Evolutionary conservation across 2,113 vertebrate species (phyloP).

Genomic region (Hemiscyllium ocellatum): DNA sequence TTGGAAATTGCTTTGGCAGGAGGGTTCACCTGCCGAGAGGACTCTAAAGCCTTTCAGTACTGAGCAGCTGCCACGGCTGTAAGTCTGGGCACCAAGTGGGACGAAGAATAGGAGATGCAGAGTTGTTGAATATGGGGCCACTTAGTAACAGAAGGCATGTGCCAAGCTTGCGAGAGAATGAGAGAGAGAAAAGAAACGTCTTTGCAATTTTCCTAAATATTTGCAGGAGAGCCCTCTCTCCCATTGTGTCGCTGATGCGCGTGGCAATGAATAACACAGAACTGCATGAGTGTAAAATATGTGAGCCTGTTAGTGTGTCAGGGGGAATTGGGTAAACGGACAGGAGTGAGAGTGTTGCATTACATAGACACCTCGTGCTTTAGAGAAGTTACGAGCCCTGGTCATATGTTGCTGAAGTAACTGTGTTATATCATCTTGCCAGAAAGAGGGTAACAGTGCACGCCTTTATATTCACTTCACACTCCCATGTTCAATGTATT

Average conservation of each 20-base stretch:
- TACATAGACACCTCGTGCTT: neutral
- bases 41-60: constrained; percentile 63
- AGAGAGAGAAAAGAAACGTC: constrained; percentile 65
- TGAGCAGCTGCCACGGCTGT: constrained; percentile 77
- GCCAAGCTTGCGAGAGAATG: constrained; percentile 64
- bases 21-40: constrained; percentile 73
- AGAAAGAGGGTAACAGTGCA: neutral
- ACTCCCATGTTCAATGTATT: constrained; percentile 21
- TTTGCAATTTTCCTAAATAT: constrained; percentile 61
- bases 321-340: neutral
- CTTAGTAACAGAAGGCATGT: constrained; percentile 80
- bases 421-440: neutral
- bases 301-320: constrained; percentile 44
- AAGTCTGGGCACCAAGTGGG: constrained; percentile 70
- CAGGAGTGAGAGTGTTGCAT: neutral
- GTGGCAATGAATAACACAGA: constrained; percentile 57
- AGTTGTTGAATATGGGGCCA: constrained; percentile 71
- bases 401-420: constrained; percentile 4
- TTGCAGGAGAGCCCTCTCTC: constrained; percentile 52
- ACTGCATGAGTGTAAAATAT: constrained; percentile 48
- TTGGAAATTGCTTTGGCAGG: constrained; percentile 67
- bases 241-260: constrained; percentile 57
- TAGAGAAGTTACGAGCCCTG: neutral
- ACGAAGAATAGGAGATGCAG: constrained; percentile 61
- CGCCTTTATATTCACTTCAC: neutral